Conservation (phyloP, 2,888 invertebrate species). For the Scaptomyza tumidula region DNA sequence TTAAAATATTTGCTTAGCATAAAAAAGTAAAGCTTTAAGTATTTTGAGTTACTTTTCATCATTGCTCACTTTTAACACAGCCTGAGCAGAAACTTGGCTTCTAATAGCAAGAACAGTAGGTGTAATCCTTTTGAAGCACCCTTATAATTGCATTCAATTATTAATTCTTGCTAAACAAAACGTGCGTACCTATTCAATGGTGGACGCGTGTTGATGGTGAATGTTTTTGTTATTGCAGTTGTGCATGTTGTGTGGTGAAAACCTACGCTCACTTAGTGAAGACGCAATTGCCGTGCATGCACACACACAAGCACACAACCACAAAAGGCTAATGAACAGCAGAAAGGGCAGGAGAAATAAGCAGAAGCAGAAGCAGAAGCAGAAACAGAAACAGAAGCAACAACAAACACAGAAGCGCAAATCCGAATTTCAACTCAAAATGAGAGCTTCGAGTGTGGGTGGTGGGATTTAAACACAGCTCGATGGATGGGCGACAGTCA, state of each 20-base stretch:
- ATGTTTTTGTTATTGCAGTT: not conserved
- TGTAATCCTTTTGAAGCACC: not conserved
- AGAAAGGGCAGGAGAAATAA: not conserved
- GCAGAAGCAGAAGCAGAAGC: too few relatives aligned
- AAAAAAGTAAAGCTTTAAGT: too few relatives aligned
- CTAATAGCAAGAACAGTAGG: not conserved
- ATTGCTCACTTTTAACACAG: too few relatives aligned
- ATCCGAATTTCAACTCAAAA: too few relatives aligned
- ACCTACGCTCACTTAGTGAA: too few relatives aligned
- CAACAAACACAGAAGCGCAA: not conserved
- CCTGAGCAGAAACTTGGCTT: not conserved
- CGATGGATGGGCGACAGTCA: too few relatives aligned
- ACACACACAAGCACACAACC: too few relatives aligned
- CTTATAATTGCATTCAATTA: not conserved
- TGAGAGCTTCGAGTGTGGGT: not conserved
- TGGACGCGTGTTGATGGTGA: not conserved
- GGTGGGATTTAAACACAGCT: not conserved
- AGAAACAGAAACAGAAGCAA: not conserved
- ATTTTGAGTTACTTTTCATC: too few relatives aligned
- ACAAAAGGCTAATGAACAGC: conserved; percentile 4
- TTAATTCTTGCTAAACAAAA: not conserved
- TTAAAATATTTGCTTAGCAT: too few relatives aligned
- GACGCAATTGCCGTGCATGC: too few relatives aligned
- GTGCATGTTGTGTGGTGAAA: not conserved
- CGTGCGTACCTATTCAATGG: not conserved